Evolutionary conservation across 2,888 invertebrate genomes (phyloP).

Genomic region (Sinhomidia bicolor): DNA sequence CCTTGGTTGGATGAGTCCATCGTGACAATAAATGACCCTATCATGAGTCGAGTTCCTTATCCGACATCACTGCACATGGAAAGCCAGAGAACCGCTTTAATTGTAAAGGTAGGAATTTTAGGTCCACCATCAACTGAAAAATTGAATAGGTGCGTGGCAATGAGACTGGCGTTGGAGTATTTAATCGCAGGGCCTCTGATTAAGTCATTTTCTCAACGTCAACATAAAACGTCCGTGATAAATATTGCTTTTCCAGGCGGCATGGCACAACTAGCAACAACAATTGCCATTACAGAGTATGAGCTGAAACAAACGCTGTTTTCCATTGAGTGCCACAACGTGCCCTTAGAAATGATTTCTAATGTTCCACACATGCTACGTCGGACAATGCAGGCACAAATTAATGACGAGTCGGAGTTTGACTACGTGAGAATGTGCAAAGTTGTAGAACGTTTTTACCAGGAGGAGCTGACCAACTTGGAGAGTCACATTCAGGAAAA

Average conservation of each 20-base stretch:
- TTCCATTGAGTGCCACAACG: constrained; percentile 56
- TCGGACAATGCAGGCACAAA: constrained; percentile 2
- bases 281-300: constrained; percentile 26
- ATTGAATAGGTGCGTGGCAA: constrained; percentile 52
- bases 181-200: constrained; percentile 32
- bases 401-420: constrained; percentile 26
- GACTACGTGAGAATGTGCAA: constrained; percentile 42
- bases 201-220: neutral
- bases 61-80: constrained; percentile 24
- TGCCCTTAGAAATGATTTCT: constrained; percentile 37
- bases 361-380: constrained; percentile 38
- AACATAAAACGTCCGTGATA: neutral
- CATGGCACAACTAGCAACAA: neutral
- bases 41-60: constrained; percentile 39
- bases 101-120: constrained; percentile 68
- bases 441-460: constrained; percentile 46
- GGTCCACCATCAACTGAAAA: constrained; percentile 51
- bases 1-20: constrained; percentile 56
- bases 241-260: neutral
- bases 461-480: constrained; percentile 56
- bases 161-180: constrained; percentile 62
- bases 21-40: neutral
- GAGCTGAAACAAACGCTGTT: constrained; percentile 58
- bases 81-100: constrained; percentile 9
- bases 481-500: constrained; percentile 62